Percentiles rank a stretch among this genome's conserved stretches.
Conservation (phyloP, 2,888 invertebrate species). For the Drosophila subquinaria region DNA sequence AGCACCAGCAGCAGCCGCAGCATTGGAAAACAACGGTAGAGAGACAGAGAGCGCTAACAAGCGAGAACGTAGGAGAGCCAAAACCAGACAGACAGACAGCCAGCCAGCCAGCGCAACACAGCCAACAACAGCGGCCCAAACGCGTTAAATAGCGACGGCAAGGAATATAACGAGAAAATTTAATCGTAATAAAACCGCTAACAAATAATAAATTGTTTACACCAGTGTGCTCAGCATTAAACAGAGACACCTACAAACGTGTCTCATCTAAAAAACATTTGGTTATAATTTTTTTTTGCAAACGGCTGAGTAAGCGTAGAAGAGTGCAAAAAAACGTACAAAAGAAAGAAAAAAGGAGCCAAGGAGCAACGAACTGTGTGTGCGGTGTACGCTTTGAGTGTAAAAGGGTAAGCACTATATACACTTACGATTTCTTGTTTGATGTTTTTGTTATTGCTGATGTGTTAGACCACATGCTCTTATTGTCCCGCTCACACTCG, state of each 20-base stretch:
- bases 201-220: conserved; percentile 31
- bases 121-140: conserved; percentile 62
- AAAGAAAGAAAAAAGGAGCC: conserved; percentile 72
- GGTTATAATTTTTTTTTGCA: conserved; percentile 57
- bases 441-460: conserved; percentile 60
- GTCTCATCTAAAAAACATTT: conserved; percentile 52
- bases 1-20: conserved; percentile 54
- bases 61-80: conserved; percentile 65
- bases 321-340: conserved; percentile 72
- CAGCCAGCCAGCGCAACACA: conserved; percentile 74
- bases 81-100: conserved; percentile 47
- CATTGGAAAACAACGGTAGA: conserved; percentile 56
- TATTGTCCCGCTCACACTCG: conserved; percentile 54
- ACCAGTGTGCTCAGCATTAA: conserved; percentile 21
- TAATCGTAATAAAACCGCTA: conserved; percentile 27
- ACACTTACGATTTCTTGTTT: conserved; percentile 52
- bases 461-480: conserved; percentile 42
- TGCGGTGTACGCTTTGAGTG: conserved; percentile 71
- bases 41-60: conserved; percentile 60
- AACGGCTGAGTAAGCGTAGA: conserved; percentile 74
- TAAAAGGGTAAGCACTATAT: conserved; percentile 76
- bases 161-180: conserved; percentile 29
- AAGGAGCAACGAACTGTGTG: conserved; percentile 81
- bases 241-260: conserved; percentile 44
- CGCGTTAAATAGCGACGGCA: conserved; percentile 57